Evolutionary conservation across 2,113 vertebrate genomes (phyloP).

Genomic region (Barnardius zonarius): DNA sequence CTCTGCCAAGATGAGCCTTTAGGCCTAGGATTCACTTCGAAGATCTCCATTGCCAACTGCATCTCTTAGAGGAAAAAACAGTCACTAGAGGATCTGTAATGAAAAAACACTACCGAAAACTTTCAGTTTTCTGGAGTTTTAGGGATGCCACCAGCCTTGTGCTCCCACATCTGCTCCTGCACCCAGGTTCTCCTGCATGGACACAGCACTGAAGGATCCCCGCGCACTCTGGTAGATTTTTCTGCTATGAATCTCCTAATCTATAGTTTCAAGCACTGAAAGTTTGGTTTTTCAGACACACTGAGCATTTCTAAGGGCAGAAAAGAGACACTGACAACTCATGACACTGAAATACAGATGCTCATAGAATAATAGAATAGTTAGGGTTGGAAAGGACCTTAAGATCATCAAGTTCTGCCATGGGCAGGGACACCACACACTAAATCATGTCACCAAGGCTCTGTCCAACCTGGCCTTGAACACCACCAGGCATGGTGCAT

Average conservation of each 20-base stretch:
- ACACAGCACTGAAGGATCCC: not conserved
- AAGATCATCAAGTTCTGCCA: too few relatives aligned
- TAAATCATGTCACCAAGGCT: too few relatives aligned
- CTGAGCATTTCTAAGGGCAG: not conserved
- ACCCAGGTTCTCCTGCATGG: fast-evolving
- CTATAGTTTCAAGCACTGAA: not conserved
- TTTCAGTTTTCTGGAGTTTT: not conserved
- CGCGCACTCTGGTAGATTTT: not conserved
- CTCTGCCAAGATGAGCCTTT: not conserved
- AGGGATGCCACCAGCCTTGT: not conserved
- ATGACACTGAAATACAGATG: not conserved
- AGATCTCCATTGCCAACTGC: not conserved
- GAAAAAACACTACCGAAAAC: not conserved
- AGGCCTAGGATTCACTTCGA: not conserved
- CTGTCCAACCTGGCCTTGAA: too few relatives aligned
- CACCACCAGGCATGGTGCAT: too few relatives aligned
- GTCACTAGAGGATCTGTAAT: not conserved
- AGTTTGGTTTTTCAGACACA: not conserved
- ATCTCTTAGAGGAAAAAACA: not conserved
- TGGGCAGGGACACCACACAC: too few relatives aligned
- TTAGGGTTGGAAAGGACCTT: too few relatives aligned
- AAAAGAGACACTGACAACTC: not conserved
- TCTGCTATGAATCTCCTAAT: not conserved
- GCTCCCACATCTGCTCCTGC: not conserved
- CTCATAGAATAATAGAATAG: not conserved